Percentiles rank a stretch among this genome's conserved stretches.
phyloP scores from a whole-genome alignment of 2,113 vertebrate genomes.

The Ceratotherium simum region DNA sequence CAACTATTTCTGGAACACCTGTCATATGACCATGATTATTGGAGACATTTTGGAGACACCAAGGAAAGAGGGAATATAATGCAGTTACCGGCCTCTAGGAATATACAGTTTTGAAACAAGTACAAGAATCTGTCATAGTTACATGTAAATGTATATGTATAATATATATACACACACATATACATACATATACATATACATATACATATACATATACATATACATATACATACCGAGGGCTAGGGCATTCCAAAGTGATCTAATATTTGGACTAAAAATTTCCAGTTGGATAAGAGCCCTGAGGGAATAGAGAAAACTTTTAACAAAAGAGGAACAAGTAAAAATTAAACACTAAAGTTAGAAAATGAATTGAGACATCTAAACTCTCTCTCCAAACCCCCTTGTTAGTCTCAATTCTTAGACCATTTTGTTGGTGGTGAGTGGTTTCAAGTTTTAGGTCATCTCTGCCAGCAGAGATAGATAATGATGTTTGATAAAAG shows the following conservation, averaged over 20 bases:
- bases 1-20: not conserved
- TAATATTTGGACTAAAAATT: not conserved
- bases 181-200: accelerated
- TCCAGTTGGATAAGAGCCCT: not conserved
- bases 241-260: not conserved
- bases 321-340: not conserved
- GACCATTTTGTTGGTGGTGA: not conserved
- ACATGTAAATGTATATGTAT: not conserved
- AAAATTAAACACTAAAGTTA: not conserved
- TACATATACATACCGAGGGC: not conserved
- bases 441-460: not conserved
- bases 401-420: not conserved
- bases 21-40: not conserved
- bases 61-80: not conserved
- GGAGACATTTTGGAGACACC: not conserved
- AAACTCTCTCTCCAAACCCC: not conserved
- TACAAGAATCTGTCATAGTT: not conserved
- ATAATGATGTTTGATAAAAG: not conserved
- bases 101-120: not conserved
- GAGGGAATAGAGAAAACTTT: not conserved
- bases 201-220: not conserved
- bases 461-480: not conserved
- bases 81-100: not conserved
- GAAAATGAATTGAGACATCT: not conserved
- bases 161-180: not conserved